These are phyloP conservation scores for Hydropsyche tenuis DNA, from an alignment of 1,140 invertebrate species.

Conservation along the genomic window DNA sequence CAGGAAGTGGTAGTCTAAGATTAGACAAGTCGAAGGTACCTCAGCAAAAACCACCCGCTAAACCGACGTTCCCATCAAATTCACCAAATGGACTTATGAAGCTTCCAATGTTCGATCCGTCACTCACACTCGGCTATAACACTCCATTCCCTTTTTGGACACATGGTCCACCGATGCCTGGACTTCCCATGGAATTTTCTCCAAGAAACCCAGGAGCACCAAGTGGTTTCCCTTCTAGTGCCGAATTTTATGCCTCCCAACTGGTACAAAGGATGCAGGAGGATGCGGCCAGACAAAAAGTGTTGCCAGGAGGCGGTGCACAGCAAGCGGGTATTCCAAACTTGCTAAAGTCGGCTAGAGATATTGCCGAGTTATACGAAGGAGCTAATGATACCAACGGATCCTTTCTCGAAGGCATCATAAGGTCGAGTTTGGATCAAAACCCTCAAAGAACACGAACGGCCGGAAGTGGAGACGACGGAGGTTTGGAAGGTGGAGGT, in stretches of 20 bases:
- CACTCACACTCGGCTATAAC: conserved; percentile 59
- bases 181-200: conserved; percentile 63
- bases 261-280: conserved; percentile 82
- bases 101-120: conserved; percentile 68
- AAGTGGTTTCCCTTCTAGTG: conserved; percentile 62
- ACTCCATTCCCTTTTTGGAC: conserved; percentile 71
- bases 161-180: conserved; percentile 57
- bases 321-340: conserved; percentile 48
- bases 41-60: conserved; percentile 64
- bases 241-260: conserved; percentile 79
- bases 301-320: conserved; percentile 52
- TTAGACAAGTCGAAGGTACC: conserved; percentile 51
- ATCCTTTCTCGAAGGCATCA: conserved; percentile 80
- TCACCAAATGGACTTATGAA: conserved; percentile 74
- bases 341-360: conserved; percentile 65
- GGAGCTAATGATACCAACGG: conserved; percentile 70
- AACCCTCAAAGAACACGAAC: conserved; percentile 59
- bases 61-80: conserved; percentile 69
- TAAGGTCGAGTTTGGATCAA: conserved; percentile 77
- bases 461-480: conserved; percentile 54
- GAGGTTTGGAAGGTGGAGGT: conserved; percentile 51
- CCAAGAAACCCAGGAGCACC: conserved; percentile 55
- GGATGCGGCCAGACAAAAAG: conserved; percentile 62
- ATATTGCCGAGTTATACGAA: conserved; percentile 68
- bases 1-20: conserved; percentile 47